phyloP scores from a whole-genome alignment of 1,140 invertebrate species.

The Papilio polyxenes region DNA sequence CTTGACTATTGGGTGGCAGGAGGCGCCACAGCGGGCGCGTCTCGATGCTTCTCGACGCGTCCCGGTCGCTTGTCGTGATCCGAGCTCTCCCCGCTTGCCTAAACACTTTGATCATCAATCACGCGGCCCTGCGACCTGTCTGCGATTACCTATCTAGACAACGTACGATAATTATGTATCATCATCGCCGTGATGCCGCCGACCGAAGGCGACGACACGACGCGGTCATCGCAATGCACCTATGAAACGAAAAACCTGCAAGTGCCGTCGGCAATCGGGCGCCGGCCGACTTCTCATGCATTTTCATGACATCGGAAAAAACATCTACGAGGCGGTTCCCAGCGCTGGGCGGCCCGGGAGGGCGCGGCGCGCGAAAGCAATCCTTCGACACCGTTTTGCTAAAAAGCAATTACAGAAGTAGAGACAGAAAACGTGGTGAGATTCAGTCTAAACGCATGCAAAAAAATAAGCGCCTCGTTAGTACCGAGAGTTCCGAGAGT shows the following conservation, averaged over 20 bases:
- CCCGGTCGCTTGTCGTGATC: too few relatives aligned
- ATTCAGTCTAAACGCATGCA: too few relatives aligned
- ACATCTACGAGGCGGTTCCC: conserved; percentile 48
- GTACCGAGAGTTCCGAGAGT: too few relatives aligned
- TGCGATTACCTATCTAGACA: conserved; percentile 4
- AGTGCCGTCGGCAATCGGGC: conserved; percentile 27
- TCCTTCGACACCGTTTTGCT: neutral
- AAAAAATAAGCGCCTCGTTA: too few relatives aligned
- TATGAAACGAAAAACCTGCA: neutral
- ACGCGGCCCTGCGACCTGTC: conserved; percentile 36
- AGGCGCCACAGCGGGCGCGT: neutral
- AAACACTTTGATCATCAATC: conserved; percentile 54
- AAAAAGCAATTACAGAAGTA: neutral
- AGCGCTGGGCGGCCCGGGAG: conserved; percentile 30
- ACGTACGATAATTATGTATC: neutral
- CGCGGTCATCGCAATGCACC: neutral
- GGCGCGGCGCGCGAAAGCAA: neutral
- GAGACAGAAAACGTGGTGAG: neutral
- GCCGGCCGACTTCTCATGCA: conserved; percentile 51
- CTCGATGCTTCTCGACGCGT: neutral
- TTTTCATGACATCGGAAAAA: conserved; percentile 57
- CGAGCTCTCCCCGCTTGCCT: conserved; percentile 45
- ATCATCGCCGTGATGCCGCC: too few relatives aligned
- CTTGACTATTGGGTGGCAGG: neutral
- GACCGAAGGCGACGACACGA: neutral